These are phyloP conservation scores for Patella vulgata DNA, from an alignment of 1,140 invertebrate species.

Conservation along the genomic window DNA sequence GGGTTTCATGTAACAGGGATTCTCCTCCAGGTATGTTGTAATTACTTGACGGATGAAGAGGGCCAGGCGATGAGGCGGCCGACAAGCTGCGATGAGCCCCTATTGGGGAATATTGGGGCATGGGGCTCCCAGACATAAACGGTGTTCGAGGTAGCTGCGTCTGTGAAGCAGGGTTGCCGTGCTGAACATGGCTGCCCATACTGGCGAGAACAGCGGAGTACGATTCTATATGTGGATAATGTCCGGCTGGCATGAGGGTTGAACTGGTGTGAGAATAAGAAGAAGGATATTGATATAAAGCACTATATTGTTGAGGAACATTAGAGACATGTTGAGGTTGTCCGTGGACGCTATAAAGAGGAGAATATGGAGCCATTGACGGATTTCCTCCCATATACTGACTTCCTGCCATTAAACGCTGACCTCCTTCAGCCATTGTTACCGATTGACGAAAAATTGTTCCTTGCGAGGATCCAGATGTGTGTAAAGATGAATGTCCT, in stretches of 20 bases:
- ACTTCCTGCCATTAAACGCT: no score
- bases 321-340: slow-evolving; percentile 21
- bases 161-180: slow-evolving; percentile 37
- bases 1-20: slow-evolving; percentile 16
- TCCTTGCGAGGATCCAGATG: no score
- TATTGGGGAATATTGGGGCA: slow-evolving; percentile 31
- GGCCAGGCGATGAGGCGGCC: slow-evolving; percentile 31
- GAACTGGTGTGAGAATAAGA: background rate
- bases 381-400: no score
- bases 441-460: no score
- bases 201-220: slow-evolving; percentile 61
- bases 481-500: no score
- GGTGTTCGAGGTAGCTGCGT: slow-evolving; percentile 52
- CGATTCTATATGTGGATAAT: slow-evolving; percentile 57
- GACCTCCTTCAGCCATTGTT: no score
- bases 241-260: slow-evolving; percentile 21
- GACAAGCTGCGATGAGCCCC: slow-evolving; percentile 19
- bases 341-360: slow-evolving; percentile 37
- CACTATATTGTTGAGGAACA: background rate
- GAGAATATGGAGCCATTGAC: slow-evolving; percentile 43
- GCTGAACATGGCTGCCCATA: slow-evolving; percentile 58
- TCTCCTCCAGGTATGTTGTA: slow-evolving; percentile 21
- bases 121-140: slow-evolving; percentile 26
- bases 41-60: slow-evolving; percentile 24
- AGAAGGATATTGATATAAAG: slow-evolving; percentile 13